A percentile compares a stretch with the other conserved stretches of the same genome.
These are phyloP conservation scores for Leiothrix lutea DNA, from an alignment of 2,113 vertebrate genomes.

Conservation along the genomic window DNA sequence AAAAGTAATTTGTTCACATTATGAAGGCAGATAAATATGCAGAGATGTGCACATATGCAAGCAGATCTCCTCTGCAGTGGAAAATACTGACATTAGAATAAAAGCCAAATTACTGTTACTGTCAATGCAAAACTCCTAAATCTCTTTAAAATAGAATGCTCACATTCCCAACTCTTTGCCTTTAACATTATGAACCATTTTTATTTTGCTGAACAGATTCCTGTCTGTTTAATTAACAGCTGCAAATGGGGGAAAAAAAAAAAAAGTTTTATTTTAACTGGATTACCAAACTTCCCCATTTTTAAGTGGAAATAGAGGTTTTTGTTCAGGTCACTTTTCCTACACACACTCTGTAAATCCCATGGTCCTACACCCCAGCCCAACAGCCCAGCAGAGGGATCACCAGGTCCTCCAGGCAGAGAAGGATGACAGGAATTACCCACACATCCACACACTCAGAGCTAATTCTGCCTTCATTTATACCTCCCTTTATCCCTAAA, in stretches of 20 bases:
- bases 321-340: neutral
- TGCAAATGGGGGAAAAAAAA: neutral
- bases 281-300: neutral
- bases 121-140: neutral
- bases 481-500: neutral
- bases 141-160: neutral
- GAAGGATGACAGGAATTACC: neutral
- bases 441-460: neutral
- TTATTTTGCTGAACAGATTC: neutral
- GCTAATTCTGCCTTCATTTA: neutral
- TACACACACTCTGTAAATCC: rapidly evolving
- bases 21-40: neutral
- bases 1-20: neutral
- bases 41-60: neutral
- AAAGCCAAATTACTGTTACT: neutral
- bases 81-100: neutral
- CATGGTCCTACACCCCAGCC: neutral
- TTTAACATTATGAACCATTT: neutral
- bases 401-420: neutral
- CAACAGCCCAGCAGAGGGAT: neutral
- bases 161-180: neutral
- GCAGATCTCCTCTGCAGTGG: neutral
- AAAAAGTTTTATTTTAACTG: neutral
- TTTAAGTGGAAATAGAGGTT: neutral
- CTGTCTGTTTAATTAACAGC: neutral